Percentiles rank a stretch among this genome's conserved stretches.
Conservation (phyloP, 37 sponge, comb jelly and placozoan genomes). For the Beroe forskalii region DNA sequence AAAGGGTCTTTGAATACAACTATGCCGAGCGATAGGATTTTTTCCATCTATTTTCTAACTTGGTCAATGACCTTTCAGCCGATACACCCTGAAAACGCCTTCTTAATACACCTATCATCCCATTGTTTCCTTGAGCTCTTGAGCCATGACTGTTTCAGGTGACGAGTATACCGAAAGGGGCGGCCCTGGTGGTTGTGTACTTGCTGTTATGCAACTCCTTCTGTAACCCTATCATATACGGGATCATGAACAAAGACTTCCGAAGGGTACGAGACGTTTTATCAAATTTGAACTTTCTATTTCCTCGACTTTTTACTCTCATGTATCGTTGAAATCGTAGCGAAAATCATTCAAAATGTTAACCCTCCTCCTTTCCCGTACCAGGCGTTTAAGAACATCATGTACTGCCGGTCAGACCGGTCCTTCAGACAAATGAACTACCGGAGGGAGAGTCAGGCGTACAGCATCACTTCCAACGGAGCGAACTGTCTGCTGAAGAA, state of each 20-base stretch:
- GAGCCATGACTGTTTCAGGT: not conserved
- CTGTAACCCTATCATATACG: conserved; percentile 57
- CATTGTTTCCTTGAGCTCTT: too few species aligned
- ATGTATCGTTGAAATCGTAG: too few species aligned
- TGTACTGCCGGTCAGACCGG: conserved; percentile 18
- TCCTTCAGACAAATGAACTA: conserved; percentile 18
- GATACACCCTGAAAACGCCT: too few species aligned
- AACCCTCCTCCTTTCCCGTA: too few species aligned
- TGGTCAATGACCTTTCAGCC: too few species aligned
- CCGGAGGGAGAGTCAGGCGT: conserved; percentile 45
- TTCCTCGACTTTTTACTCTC: too few species aligned
- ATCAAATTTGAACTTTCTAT: too few species aligned
- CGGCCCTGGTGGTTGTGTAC: conserved; percentile 39
- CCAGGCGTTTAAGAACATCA: conserved; percentile 28
- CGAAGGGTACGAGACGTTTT: not conserved
- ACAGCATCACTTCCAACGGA: not conserved
- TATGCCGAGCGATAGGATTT: too few species aligned
- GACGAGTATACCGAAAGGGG: conserved; percentile 15
- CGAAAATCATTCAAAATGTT: too few species aligned
- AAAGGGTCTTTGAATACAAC: too few species aligned
- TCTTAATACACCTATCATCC: too few species aligned
- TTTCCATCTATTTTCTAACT: too few species aligned
- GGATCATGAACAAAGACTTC: conserved; percentile 64
- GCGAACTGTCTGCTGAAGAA: not conserved
- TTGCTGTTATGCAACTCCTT: conserved; percentile 45